Percentiles rank a stretch among this genome's conserved stretches.
Conservation (phyloP, 2,113 vertebrate species). For the Cyanoderma ruficeps region DNA sequence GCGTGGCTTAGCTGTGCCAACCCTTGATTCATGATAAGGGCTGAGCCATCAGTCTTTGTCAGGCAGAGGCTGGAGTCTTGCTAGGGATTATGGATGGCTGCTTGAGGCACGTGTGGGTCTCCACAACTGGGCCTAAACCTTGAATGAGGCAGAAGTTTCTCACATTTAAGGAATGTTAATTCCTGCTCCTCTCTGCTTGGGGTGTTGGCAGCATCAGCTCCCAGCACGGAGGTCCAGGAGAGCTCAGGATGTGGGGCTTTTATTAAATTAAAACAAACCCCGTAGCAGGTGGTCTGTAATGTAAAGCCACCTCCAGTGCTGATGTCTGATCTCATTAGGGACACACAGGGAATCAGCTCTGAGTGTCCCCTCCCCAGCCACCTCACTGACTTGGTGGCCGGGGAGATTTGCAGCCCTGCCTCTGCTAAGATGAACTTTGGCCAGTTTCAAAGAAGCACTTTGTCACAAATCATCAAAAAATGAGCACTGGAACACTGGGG, state of each 20-base stretch:
- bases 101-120: background rate
- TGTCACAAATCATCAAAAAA: background rate
- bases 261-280: background rate
- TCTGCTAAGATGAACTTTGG: background rate
- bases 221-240: background rate
- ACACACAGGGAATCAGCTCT: background rate
- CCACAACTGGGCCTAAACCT: background rate
- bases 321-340: background rate
- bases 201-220: background rate
- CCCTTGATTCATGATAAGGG: background rate
- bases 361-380: background rate
- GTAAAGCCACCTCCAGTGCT: background rate
- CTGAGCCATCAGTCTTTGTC: slow-evolving; percentile 9
- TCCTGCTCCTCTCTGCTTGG: background rate
- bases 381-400: background rate
- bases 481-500: background rate
- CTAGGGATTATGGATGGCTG: background rate
- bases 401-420: background rate
- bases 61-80: background rate
- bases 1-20: background rate
- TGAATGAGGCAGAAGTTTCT: background rate
- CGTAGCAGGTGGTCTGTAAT: background rate
- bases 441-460: background rate
- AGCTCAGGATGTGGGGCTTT: background rate
- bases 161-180: background rate